These are phyloP conservation scores for Psittacara wagleri DNA, from an alignment of 2,113 vertebrate genomes.

Conservation along the genomic window DNA sequence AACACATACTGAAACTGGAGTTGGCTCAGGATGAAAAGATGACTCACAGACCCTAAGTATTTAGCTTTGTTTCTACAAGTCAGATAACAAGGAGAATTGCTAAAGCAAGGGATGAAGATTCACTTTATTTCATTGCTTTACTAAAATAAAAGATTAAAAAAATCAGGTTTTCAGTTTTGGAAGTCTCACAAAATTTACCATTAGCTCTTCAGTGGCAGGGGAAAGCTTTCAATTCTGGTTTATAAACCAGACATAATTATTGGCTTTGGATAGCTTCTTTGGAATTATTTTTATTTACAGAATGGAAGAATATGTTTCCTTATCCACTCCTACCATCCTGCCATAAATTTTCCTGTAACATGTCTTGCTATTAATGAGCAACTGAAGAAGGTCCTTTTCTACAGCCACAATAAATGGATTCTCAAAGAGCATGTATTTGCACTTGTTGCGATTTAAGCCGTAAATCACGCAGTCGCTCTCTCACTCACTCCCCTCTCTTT, in stretches of 20 bases:
- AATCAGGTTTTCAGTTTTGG: neutral
- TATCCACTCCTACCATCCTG: neutral
- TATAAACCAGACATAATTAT: neutral
- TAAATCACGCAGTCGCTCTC: no score
- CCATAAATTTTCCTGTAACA: neutral
- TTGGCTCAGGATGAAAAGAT: conserved; percentile 44
- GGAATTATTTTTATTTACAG: neutral
- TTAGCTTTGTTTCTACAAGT: conserved; percentile 38
- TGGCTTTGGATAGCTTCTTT: neutral
- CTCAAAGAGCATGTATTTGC: neutral
- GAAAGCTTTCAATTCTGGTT: neutral
- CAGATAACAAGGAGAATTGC: conserved; percentile 23
- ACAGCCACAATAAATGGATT: neutral
- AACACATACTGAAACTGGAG: neutral
- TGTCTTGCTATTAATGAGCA: neutral
- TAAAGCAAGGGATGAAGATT: neutral
- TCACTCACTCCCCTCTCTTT: no score
- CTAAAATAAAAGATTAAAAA: neutral
- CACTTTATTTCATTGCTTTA: neutral
- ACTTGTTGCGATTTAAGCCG: no score
- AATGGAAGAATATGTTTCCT: neutral
- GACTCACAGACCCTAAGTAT: conserved; percentile 24
- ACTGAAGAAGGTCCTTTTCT: neutral
- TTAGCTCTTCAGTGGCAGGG: neutral
- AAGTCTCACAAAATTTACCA: neutral